Evolutionary conservation across 2,888 invertebrate genomes (phyloP).

Genomic region (Lycophotia porphyrea): DNA sequence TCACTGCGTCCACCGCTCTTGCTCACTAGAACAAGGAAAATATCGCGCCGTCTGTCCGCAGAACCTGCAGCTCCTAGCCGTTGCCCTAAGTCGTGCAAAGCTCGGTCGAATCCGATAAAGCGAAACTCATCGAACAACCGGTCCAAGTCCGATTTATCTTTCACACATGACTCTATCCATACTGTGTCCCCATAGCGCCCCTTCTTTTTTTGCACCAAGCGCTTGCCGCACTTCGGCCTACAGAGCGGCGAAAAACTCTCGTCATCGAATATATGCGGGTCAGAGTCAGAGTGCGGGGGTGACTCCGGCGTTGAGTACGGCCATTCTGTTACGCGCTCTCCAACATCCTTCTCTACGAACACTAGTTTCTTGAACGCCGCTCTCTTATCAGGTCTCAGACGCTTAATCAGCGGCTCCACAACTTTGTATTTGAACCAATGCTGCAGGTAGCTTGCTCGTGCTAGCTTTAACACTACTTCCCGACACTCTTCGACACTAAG

Average conservation of each 20-base stretch:
- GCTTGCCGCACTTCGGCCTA: rapidly evolving
- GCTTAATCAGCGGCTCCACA: slow-evolving; percentile 77
- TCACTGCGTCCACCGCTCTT: slow-evolving; percentile 78
- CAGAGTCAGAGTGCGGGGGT: not conserved
- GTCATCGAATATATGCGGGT: slow-evolving; percentile 62
- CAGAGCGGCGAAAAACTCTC: slow-evolving; percentile 1
- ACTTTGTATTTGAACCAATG: slow-evolving; percentile 74
- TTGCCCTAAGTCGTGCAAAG: slow-evolving; percentile 75
- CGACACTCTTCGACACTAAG: slow-evolving; percentile 74
- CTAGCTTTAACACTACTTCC: slow-evolving; percentile 72
- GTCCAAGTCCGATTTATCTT: slow-evolving; percentile 71
- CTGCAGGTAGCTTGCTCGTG: slow-evolving; percentile 73
- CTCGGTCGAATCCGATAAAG: slow-evolving; percentile 75
- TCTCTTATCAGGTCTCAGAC: slow-evolving; percentile 69
- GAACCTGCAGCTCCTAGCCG: slow-evolving; percentile 72
- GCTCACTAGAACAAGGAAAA: slow-evolving; percentile 81
- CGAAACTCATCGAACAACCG: slow-evolving; percentile 78
- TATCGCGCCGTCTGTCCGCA: slow-evolving; percentile 76
- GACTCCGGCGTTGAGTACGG: slow-evolving; percentile 67
- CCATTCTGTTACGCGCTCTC: slow-evolving; percentile 69
- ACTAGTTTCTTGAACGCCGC: slow-evolving; percentile 73
- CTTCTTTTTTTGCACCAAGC: slow-evolving; percentile 20
- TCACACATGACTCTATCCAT: not conserved
- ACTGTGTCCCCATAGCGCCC: not conserved
- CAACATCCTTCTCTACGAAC: slow-evolving; percentile 75